Percentiles rank a stretch among this genome's conserved stretches.
These are phyloP conservation scores for Lepidurus packardi DNA, from an alignment of 1,140 invertebrate genomes.

Conservation along the genomic window DNA sequence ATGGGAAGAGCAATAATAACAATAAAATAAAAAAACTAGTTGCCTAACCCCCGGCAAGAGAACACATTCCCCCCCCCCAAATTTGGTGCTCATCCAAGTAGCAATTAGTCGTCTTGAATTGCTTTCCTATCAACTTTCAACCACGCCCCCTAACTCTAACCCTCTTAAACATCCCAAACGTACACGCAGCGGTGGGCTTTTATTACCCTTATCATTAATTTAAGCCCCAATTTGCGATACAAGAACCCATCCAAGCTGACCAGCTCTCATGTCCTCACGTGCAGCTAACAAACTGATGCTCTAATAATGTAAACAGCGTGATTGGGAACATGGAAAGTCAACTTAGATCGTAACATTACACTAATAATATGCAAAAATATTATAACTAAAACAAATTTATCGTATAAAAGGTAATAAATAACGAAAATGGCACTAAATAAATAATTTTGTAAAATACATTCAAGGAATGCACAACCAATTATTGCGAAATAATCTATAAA, in stretches of 20 bases:
- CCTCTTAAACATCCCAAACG: not conserved
- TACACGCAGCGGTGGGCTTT: not conserved
- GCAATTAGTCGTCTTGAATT: not conserved
- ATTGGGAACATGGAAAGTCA: not conserved
- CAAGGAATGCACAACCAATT: too few relatives aligned
- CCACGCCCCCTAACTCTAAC: not conserved
- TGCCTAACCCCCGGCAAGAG: too few relatives aligned
- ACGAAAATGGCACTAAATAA: too few relatives aligned
- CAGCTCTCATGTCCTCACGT: not conserved
- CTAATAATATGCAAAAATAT: too few relatives aligned
- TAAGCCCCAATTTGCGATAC: not conserved
- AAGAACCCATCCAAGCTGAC: not conserved
- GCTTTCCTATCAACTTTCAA: not conserved
- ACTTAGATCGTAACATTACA: too few relatives aligned
- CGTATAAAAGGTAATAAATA: too few relatives aligned
- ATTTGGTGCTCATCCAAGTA: conserved; percentile 1
- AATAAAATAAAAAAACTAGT: too few relatives aligned
- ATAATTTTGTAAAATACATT: too few relatives aligned
- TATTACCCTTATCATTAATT: not conserved
- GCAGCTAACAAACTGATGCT: not conserved
- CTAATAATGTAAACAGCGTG: not conserved
- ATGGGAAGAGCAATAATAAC: too few relatives aligned
- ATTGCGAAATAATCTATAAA: too few relatives aligned
- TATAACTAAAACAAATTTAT: too few relatives aligned
- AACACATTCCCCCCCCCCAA: too few relatives aligned